These are phyloP conservation scores for Gobio gobio DNA, from an alignment of 2,113 vertebrate species.

Conservation along the genomic window DNA sequence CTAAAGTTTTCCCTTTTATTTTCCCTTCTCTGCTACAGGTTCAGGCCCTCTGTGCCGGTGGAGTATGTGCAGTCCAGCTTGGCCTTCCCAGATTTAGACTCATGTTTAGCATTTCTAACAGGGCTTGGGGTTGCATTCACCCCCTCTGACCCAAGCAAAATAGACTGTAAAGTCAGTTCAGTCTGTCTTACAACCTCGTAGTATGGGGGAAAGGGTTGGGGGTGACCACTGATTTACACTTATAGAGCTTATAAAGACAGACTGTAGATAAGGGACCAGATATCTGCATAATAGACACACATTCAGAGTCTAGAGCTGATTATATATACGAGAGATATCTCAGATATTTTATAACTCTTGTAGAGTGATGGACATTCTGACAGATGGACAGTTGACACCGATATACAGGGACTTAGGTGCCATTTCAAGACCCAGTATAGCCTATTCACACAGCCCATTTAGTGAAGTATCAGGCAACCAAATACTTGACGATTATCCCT, in stretches of 20 bases:
- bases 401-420: constrained; percentile 38
- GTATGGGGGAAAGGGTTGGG: constrained; percentile 38
- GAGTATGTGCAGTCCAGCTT: constrained; percentile 89
- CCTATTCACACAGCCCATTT: not conserved
- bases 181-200: constrained; percentile 82
- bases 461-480: not conserved
- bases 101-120: constrained; percentile 86
- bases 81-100: constrained; percentile 87
- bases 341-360: constrained; percentile 53
- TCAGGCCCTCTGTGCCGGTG: constrained; percentile 80
- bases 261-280: constrained; percentile 47
- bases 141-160: constrained; percentile 82
- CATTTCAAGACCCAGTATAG: constrained; percentile 11
- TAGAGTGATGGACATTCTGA: constrained; percentile 49
- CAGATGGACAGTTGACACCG: constrained; percentile 45
- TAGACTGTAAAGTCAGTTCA: constrained; percentile 92
- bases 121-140: constrained; percentile 83
- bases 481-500: not conserved
- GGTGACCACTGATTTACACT: constrained; percentile 32
- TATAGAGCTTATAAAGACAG: not conserved
- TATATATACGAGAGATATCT: constrained; percentile 8
- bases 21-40: constrained; percentile 66
- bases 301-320: constrained; percentile 53
- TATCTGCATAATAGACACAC: constrained; percentile 30
- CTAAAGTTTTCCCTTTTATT: constrained; percentile 22